Base-by-base conservation (phyloP, 2,113 vertebrate species). In the Mohoua ochrocephala region DNA sequence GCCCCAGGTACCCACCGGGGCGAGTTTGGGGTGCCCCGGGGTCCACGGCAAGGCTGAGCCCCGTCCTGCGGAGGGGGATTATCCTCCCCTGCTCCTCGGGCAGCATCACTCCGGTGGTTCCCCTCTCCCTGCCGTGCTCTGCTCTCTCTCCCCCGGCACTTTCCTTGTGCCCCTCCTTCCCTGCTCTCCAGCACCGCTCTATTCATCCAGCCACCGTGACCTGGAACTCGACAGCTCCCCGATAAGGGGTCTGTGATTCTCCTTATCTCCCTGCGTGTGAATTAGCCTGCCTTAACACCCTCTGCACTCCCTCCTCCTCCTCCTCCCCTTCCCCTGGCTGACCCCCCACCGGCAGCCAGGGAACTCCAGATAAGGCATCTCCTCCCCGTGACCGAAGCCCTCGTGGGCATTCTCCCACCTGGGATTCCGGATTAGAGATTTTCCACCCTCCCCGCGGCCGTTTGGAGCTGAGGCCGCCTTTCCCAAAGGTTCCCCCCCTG, bases 251-350 rank as follows among this genome's bases (percentile, higher is more conserved):
- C 97, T 95, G 96, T 74, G 97, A 95, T 96, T 97, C 77, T 61
- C 96, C 96, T 98, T 98, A 97, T 98, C 98, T 97, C 94, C 95
- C 84, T 10, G 6, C 17, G 81, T 67, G 90, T 69, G 96, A 98
- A 98, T 98, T 97, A 98, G 82, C 97, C 97, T 94, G 89, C 97
- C 88, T 93, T 78, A 95, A 97, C 98, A 96, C 97, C 97, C 97
- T 53, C 95, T 41, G 30, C n/a, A 21, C 21, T 41, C 82, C 75
- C 82, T 71, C 94, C 86, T 87, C 69, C 86, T 87, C 69, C 71
- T 73, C 70, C 83, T 64, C 89, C 74, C 73, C 67, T 71, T 93
- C 75, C 87, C 81, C n/a, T 14, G 9, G 37, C 92, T 93, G 97
- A 96, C 92, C 95, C 88, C 95, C 93, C 80, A 11, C 88, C 65